These are phyloP conservation scores for Girardia tigrina DNA, from an alignment of 2,888 invertebrate species.

Conservation along the genomic window DNA sequence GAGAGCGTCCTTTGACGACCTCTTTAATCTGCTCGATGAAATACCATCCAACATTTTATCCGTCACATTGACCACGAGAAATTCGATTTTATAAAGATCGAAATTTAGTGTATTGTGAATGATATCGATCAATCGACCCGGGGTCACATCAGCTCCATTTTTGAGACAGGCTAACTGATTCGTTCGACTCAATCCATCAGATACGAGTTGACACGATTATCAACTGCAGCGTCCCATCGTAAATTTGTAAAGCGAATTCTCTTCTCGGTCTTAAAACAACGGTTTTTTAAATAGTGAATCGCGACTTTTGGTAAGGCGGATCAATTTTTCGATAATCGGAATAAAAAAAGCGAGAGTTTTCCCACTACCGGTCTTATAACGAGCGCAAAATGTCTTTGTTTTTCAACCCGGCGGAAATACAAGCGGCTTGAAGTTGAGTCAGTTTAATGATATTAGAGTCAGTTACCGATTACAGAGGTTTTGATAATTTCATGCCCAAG, in stretches of 20 bases:
- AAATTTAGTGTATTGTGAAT: constrained; percentile 85
- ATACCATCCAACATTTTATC: constrained; percentile 83
- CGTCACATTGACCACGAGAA: constrained; percentile 66
- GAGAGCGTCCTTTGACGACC: constrained; percentile 77
- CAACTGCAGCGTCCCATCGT: constrained; percentile 77
- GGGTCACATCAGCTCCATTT: constrained; percentile 78
- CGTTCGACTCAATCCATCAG: constrained; percentile 54
- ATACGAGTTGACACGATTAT: constrained; percentile 53
- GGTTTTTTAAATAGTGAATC: constrained; percentile 63
- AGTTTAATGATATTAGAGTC: constrained; percentile 77
- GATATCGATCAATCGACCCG: constrained; percentile 91
- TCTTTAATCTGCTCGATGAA: constrained; percentile 98
- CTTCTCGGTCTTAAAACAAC: constrained; percentile 85
- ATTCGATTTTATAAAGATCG: constrained; percentile 71
- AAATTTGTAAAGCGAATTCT: constrained; percentile 91
- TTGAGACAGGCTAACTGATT: constrained; percentile 56
- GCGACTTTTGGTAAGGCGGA: constrained; percentile 47
- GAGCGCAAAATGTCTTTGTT: constrained; percentile 91
- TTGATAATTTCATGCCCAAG: constrained; percentile 85
- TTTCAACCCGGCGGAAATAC: constrained; percentile 78
- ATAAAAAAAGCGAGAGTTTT: constrained; percentile 98
- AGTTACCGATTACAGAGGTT: constrained; percentile 79
- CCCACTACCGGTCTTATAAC: constrained; percentile 79
- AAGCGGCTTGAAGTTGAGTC: constrained; percentile 86
- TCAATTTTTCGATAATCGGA: constrained; percentile 77